phyloP scores from a whole-genome alignment of 2,113 vertebrate genomes.

The Scomber scombrus region DNA sequence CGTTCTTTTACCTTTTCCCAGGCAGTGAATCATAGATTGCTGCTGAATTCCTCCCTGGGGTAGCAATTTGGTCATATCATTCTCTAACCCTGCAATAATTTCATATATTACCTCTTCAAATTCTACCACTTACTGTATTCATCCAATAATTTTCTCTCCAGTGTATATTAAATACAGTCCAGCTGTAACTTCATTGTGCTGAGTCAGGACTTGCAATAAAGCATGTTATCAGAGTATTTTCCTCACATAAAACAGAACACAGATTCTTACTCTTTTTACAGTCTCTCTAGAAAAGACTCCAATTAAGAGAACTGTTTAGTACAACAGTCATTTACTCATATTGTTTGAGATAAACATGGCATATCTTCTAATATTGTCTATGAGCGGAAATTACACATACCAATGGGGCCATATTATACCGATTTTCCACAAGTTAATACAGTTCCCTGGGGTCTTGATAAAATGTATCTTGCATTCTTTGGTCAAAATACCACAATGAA shows the following conservation, averaged over 20 bases:
- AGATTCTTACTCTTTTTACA: too few relatives aligned
- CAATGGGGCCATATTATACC: too few relatives aligned
- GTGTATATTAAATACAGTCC: slow-evolving; percentile 21
- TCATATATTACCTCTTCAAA: slow-evolving; percentile 18
- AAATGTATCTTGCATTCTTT: too few relatives aligned
- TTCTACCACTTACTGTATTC: slow-evolving; percentile 16
- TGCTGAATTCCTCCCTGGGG: slow-evolving; percentile 24
- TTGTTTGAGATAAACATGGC: slow-evolving; percentile 34
- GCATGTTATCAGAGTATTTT: too few relatives aligned
- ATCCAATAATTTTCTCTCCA: slow-evolving; percentile 11
- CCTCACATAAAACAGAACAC: too few relatives aligned
- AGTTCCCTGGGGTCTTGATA: too few relatives aligned
- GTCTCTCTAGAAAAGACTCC: slow-evolving; percentile 3
- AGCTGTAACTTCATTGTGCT: too few relatives aligned
- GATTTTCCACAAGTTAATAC: too few relatives aligned
- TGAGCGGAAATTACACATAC: too few relatives aligned
- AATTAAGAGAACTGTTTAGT: neutral
- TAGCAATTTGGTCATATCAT: slow-evolving; percentile 33
- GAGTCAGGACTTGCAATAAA: too few relatives aligned
- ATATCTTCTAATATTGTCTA: slow-evolving; percentile 19
- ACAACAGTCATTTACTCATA: neutral
- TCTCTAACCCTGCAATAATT: slow-evolving; percentile 11
- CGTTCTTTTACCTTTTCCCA: slow-evolving; percentile 25
- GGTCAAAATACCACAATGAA: too few relatives aligned
- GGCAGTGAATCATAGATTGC: slow-evolving; percentile 14